A percentile compares a stretch with the other conserved stretches of the same genome.
phyloP scores from a whole-genome alignment of 2,797 vertebrate species.

The Oryzias dopingdopingensis region DNA sequence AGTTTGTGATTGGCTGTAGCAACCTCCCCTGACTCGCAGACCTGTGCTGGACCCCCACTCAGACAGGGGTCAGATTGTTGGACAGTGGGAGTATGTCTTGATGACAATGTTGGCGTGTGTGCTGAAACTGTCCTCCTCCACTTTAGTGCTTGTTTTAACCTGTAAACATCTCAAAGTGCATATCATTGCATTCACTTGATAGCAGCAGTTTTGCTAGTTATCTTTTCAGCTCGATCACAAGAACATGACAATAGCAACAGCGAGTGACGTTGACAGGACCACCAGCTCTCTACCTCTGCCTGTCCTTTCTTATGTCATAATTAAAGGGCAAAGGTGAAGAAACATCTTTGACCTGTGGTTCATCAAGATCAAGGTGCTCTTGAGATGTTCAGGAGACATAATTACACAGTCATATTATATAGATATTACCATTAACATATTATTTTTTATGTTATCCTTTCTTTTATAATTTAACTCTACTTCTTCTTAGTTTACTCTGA shows the following conservation, averaged over 20 bases:
- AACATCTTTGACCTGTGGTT: constrained; percentile 81
- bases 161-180: constrained; percentile 17
- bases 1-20: constrained; percentile 91
- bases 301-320: constrained; percentile 67
- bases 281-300: constrained; percentile 66
- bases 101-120: constrained; percentile 13
- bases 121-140: constrained; percentile 26
- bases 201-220: too few relatives aligned
- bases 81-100: constrained; percentile 24
- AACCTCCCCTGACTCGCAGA: constrained; percentile 82
- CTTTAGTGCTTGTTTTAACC: constrained; percentile 32
- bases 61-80: constrained; percentile 64
- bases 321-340: constrained; percentile 81
- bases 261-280: constrained; percentile 47
- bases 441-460: not conserved
- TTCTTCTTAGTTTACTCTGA: not conserved
- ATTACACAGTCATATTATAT: constrained; percentile 72
- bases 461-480: not conserved
- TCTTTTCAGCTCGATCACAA: constrained; percentile 20
- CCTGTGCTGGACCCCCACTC: constrained; percentile 77
- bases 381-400: constrained; percentile 77
- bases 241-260: constrained; percentile 42
- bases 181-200: not conserved
- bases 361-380: constrained; percentile 68
- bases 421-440: constrained; percentile 5